Percentiles rank a stretch among this genome's conserved stretches.
phyloP scores from a whole-genome alignment of 2,888 invertebrate genomes.

The Zelleria hepariella region DNA sequence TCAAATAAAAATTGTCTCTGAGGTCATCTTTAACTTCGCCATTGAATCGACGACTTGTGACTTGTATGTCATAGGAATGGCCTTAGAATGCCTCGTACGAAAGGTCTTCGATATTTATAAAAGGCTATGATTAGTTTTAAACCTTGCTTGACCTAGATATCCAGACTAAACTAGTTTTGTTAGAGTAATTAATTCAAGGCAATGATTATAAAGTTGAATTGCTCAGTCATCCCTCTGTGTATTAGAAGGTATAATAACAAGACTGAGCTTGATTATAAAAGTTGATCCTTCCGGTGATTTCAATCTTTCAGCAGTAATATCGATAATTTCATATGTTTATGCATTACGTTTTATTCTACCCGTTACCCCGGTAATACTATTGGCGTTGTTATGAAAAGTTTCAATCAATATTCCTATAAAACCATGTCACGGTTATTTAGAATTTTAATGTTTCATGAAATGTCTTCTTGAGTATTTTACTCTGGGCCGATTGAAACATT shows the following conservation, averaged over 20 bases:
- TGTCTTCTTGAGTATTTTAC: too few species aligned
- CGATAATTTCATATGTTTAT: too few species aligned
- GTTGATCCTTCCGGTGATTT: too few species aligned
- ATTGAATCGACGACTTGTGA: neutral
- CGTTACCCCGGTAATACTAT: too few species aligned
- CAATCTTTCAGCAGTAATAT: too few species aligned
- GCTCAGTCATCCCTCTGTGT: neutral
- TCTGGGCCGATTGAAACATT: neutral
- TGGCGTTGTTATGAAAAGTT: neutral
- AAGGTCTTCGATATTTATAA: neutral
- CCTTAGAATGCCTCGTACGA: neutral
- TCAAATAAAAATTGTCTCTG: neutral
- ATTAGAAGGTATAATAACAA: neutral
- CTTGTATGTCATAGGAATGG: neutral
- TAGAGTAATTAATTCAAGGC: neutral
- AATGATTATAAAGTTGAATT: neutral
- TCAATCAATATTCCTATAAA: neutral
- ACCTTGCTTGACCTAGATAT: neutral
- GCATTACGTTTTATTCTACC: too few species aligned
- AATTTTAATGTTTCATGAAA: neutral
- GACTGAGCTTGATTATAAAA: neutral
- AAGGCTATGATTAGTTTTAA: neutral
- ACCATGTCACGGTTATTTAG: neutral
- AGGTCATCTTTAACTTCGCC: neutral
- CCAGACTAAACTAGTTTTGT: neutral